These are phyloP conservation scores for Mallateleia sp. DNA, from an alignment of 2,888 invertebrate genomes.

Conservation along the genomic window DNA sequence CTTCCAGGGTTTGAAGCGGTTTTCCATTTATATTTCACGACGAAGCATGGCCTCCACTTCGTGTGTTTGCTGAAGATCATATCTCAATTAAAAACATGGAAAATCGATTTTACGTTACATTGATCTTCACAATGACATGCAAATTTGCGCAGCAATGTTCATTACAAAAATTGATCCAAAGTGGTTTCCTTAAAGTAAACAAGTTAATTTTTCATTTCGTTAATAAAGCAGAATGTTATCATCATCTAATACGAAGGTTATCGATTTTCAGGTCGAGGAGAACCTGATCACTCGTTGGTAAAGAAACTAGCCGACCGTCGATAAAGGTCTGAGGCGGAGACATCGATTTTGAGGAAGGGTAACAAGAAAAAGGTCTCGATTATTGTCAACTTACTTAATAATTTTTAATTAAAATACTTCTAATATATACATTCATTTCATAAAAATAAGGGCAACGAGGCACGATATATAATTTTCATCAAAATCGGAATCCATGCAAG, in stretches of 20 bases:
- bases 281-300: neutral
- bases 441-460: conserved; percentile 80
- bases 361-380: neutral
- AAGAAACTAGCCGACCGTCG: neutral
- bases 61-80: conserved; percentile 19
- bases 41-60: conserved; percentile 6
- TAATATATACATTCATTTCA: conserved; percentile 87
- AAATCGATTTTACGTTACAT: conserved; percentile 10
- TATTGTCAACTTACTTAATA: conserved; percentile 64
- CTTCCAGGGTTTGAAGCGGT: neutral
- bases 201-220: too few relatives aligned
- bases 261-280: neutral
- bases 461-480: conserved; percentile 68
- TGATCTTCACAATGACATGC: neutral
- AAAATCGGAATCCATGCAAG: conserved; percentile 63
- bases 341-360: neutral
- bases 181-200: too few relatives aligned
- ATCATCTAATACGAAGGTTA: too few relatives aligned
- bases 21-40: conserved; percentile 26
- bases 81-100: conserved; percentile 39
- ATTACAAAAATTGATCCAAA: too few relatives aligned
- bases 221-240: too few relatives aligned
- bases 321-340: neutral
- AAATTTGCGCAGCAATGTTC: neutral
- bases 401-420: conserved; percentile 86